Evolutionary conservation across 1,140 invertebrate species (phyloP).

Genomic region (Belonocnema kinseyi): DNA sequence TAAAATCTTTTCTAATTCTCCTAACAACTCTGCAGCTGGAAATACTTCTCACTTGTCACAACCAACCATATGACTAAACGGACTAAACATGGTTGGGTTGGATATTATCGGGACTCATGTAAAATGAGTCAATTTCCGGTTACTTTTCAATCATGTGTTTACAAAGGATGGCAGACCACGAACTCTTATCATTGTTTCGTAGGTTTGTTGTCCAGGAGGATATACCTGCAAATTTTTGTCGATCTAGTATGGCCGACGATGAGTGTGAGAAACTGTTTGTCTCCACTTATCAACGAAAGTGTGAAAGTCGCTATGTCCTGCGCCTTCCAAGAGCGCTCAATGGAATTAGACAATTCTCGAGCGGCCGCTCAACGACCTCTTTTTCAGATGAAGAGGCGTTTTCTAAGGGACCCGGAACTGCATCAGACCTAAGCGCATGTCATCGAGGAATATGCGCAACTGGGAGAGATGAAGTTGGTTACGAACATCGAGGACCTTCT

Average conservation of each 20-base stretch:
- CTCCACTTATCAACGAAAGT: not conserved
- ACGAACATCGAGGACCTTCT: not conserved
- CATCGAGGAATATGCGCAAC: not conserved
- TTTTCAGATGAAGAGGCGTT: not conserved
- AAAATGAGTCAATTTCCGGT: not conserved
- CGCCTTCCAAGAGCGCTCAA: too few relatives aligned
- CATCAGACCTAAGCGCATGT: not conserved
- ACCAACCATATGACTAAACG: not conserved
- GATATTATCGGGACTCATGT: conserved; percentile 21
- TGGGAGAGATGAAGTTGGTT: not conserved
- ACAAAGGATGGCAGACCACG: not conserved
- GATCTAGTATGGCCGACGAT: not conserved
- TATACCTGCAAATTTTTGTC: too few relatives aligned
- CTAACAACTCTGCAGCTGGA: not conserved
- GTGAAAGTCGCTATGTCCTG: too few relatives aligned
- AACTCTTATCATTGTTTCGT: not conserved
- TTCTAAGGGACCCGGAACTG: too few relatives aligned
- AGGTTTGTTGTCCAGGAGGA: conserved; percentile 3
- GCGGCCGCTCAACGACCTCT: not conserved
- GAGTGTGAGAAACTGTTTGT: conserved; percentile 14
- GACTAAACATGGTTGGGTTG: not conserved
- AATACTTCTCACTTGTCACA: not conserved
- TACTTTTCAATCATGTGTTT: not conserved
- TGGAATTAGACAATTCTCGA: not conserved
- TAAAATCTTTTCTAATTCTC: too few relatives aligned